These are phyloP conservation scores for Tyrannus savana DNA, from an alignment of 2,113 vertebrate genomes.

Conservation along the genomic window DNA sequence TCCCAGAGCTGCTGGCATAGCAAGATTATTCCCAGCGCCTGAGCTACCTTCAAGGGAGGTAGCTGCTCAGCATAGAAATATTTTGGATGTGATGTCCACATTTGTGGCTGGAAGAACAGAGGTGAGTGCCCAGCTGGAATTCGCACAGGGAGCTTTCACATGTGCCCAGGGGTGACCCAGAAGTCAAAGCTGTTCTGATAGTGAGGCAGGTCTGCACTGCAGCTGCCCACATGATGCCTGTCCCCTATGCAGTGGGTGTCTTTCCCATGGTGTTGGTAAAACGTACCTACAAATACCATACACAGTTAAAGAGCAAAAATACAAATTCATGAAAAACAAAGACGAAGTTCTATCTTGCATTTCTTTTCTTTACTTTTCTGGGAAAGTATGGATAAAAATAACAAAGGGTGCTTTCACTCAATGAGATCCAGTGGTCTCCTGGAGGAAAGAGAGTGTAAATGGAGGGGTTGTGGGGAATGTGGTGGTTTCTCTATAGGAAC, in stretches of 20 bases:
- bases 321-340: background rate
- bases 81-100: background rate
- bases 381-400: background rate
- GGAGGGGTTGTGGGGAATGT: background rate
- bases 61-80: background rate
- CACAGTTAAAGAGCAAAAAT: background rate
- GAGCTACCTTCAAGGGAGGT: background rate
- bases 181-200: background rate
- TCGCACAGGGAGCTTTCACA: background rate
- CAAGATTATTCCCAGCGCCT: background rate
- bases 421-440: background rate
- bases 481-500: background rate
- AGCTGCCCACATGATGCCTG: rapidly evolving
- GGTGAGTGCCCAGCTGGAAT: background rate
- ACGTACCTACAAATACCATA: background rate
- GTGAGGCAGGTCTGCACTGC: background rate
- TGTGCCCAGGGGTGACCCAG: background rate
- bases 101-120: background rate
- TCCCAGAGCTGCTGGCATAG: background rate
- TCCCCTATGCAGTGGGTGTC: background rate
- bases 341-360: background rate
- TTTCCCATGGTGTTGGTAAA: background rate
- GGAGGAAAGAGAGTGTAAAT: background rate
- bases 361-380: background rate
- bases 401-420: background rate